Evolutionary conservation across 2,113 vertebrate genomes (phyloP).

Genomic region (Pao palembangensis): DNA sequence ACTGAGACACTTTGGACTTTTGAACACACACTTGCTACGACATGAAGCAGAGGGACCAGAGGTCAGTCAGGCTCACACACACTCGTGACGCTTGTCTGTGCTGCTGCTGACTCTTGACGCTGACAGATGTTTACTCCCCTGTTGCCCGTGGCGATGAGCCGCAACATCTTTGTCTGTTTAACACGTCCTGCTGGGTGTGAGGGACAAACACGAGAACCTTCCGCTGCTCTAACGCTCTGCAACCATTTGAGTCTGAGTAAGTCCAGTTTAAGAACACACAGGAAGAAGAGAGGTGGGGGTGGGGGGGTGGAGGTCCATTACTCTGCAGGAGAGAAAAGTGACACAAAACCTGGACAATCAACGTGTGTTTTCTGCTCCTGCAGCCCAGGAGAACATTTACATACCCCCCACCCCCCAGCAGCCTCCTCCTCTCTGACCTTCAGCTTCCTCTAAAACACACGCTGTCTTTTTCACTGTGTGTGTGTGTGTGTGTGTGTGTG

Average conservation of each 20-base stretch:
- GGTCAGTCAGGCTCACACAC: too few species aligned
- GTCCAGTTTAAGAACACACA: constrained; percentile 61
- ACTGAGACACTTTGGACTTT: too few species aligned
- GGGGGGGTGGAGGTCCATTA: constrained; percentile 51
- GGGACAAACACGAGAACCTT: constrained; percentile 52
- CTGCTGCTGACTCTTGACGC: too few species aligned
- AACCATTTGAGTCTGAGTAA: constrained; percentile 65
- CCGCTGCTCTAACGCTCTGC: constrained; percentile 22
- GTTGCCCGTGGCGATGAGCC: too few species aligned
- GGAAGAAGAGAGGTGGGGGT: constrained; percentile 22
- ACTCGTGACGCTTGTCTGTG: too few species aligned
- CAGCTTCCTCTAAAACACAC: constrained; percentile 30
- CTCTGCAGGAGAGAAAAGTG: constrained; percentile 27
- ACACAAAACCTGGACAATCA: constrained; percentile 31
- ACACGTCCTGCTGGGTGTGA: too few species aligned
- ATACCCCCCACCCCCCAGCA: too few species aligned
- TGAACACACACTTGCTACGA: too few species aligned
- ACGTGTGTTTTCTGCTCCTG: constrained; percentile 37
- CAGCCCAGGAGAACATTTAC: background rate
- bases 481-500: constrained; percentile 5
- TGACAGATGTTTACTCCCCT: too few species aligned
- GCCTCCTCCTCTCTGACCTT: constrained; percentile 39
- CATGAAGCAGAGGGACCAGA: too few species aligned
- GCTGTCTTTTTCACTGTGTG: background rate
- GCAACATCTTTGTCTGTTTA: too few species aligned